These are phyloP conservation scores for Chloroceryle amazona DNA, from an alignment of 2,797 vertebrate genomes.

Conservation along the genomic window DNA sequence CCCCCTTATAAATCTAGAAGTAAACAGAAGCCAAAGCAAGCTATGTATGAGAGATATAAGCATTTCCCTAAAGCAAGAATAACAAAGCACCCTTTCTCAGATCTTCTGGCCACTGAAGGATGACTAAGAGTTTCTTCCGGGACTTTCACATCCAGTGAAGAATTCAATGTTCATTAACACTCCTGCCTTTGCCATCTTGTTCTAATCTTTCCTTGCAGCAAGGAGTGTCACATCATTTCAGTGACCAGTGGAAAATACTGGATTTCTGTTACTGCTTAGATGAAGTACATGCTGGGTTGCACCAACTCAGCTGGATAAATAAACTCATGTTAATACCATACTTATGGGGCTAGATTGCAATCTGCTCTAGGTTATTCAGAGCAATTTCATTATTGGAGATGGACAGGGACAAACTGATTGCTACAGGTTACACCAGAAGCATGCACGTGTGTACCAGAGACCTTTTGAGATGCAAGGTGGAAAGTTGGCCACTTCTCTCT, in stretches of 20 bases:
- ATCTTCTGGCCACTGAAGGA: background rate
- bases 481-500: background rate
- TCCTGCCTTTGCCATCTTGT: background rate
- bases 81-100: background rate
- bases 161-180: background rate
- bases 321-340: background rate
- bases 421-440: background rate
- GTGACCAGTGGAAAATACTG: background rate
- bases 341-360: background rate
- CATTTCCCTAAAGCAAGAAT: background rate
- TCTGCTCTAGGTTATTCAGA: background rate
- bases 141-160: background rate
- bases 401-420: background rate
- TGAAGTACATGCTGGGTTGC: background rate
- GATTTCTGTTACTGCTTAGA: background rate
- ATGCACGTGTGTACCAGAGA: background rate
- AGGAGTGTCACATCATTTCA: background rate
- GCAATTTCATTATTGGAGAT: background rate
- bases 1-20: background rate
- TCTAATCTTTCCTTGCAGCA: background rate
- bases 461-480: background rate
- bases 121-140: background rate
- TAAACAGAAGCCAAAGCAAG: background rate
- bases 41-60: background rate
- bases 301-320: background rate